Evolutionary conservation across 2,797 vertebrate species (phyloP).

Genomic region (Alcedo atthis): DNA sequence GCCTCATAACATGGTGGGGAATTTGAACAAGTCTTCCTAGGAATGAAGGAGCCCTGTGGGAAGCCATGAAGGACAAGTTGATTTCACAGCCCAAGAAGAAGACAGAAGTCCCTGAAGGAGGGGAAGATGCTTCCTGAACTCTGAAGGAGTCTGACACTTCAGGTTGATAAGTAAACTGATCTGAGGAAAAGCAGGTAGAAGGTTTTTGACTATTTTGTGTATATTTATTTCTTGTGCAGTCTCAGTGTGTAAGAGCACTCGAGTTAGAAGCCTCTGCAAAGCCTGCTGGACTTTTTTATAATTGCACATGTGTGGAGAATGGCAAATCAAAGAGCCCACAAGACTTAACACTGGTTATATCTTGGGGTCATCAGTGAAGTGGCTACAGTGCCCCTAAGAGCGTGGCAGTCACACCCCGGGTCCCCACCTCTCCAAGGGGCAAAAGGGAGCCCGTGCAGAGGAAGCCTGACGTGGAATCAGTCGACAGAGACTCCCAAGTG

Average conservation of each 20-base stretch:
- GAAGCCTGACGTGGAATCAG: background rate
- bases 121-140: background rate
- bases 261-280: background rate
- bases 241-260: background rate
- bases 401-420: background rate
- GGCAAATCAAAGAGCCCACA: background rate
- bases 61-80: background rate
- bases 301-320: background rate
- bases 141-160: background rate
- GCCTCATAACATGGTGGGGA: background rate
- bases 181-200: background rate
- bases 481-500: background rate
- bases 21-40: background rate
- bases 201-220: background rate
- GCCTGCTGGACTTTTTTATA: background rate
- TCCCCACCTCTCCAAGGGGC: background rate
- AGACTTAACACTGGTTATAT: background rate
- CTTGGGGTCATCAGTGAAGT: background rate
- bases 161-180: background rate
- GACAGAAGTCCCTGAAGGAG: background rate
- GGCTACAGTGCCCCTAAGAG: background rate
- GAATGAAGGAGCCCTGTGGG: background rate
- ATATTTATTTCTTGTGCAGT: background rate
- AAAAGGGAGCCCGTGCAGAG: background rate
- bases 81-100: background rate